Conservation (phyloP, 2,888 invertebrate species). For the Drosophila limbata region DNA sequence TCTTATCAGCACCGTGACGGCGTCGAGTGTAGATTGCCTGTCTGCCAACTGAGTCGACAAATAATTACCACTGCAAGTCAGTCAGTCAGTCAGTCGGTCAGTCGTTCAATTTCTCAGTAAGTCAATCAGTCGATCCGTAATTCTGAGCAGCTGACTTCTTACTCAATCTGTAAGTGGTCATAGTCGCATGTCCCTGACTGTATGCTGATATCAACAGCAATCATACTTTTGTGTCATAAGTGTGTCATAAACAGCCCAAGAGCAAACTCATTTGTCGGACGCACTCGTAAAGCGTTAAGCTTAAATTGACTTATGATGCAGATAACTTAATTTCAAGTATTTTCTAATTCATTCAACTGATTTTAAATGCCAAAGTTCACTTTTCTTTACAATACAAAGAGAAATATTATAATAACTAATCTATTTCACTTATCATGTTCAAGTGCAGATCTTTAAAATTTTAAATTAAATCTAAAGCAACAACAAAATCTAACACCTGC, state of each 20-base stretch:
- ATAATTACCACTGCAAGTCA: not conserved
- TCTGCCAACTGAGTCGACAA: slow-evolving; percentile 7
- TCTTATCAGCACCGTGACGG: slow-evolving; percentile 36
- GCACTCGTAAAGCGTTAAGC: not conserved
- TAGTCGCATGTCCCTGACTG: not conserved
- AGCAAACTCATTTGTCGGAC: slow-evolving; percentile 8
- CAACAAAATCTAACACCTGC: not conserved
- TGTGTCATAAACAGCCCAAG: slow-evolving; percentile 11
- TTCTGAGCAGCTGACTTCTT: not conserved
- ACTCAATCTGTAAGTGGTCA: not conserved
- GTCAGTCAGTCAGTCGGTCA: slow-evolving; percentile 3
- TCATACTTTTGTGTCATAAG: slow-evolving; percentile 12
- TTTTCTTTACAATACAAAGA: no score
- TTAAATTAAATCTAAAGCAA: not conserved
- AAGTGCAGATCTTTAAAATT: not conserved
- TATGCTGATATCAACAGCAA: slow-evolving; percentile 1
- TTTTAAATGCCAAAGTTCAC: not conserved
- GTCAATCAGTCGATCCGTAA: not conserved
- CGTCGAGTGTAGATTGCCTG: slow-evolving; percentile 9
- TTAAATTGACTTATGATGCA: slow-evolving; percentile 13
- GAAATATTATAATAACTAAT: not conserved
- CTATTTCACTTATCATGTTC: not conserved
- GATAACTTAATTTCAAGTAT: slow-evolving; percentile 8
- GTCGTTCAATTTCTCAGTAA: not conserved
- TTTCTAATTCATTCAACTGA: not conserved